Conservation (phyloP, 2,113 vertebrate species). For the Pantherophis guttatus region DNA sequence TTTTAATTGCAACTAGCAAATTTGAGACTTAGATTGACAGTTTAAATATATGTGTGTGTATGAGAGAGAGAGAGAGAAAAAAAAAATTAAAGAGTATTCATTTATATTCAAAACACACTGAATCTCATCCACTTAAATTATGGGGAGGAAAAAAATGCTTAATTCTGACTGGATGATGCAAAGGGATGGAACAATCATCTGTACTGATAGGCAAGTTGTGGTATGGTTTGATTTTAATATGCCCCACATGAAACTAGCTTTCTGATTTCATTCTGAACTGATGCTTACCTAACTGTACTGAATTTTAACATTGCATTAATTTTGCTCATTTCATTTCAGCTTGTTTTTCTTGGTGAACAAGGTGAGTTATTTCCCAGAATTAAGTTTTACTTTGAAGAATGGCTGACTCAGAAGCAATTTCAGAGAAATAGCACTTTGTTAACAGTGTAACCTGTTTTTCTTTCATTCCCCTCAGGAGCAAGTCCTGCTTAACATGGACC, state of each 20-base stretch:
- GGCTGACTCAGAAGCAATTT: not conserved
- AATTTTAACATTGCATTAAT: not conserved
- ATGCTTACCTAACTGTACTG: not conserved
- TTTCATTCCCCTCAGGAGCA: not conserved
- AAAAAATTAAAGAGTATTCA: not conserved
- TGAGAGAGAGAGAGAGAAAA: no score
- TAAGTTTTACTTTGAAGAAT: not conserved
- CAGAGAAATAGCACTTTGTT: not conserved
- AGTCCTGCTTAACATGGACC: not conserved
- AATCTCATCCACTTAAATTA: not conserved
- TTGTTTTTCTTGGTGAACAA: not conserved
- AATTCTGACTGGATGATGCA: not conserved
- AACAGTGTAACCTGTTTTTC: not conserved
- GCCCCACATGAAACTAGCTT: not conserved
- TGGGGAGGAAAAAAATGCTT: not conserved
- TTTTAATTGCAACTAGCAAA: slow-evolving; percentile 4
- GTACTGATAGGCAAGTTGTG: not conserved
- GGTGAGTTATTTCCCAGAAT: not conserved
- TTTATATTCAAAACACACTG: not conserved
- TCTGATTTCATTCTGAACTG: not conserved
- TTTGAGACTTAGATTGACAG: slow-evolving; percentile 5
- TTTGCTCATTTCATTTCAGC: not conserved
- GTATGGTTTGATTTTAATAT: not conserved
- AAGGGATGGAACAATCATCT: not conserved
- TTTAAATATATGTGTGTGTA: not conserved